These are phyloP conservation scores for Melanotaenia nigrans DNA, from an alignment of 2,797 vertebrate species.

Conservation along the genomic window DNA sequence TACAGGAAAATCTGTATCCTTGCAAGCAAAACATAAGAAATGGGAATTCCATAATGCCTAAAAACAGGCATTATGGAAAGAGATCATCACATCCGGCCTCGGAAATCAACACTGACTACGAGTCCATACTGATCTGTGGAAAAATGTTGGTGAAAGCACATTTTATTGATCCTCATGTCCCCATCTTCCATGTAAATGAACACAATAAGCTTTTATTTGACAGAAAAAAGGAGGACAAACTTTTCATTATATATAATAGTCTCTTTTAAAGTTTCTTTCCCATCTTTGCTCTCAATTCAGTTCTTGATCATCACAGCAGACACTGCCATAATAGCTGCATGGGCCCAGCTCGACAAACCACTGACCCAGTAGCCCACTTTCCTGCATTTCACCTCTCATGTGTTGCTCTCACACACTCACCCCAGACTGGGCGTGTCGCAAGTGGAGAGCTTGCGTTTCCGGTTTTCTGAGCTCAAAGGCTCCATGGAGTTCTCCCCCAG, in stretches of 20 bases:
- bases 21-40: background rate
- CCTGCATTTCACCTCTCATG: slow-evolving; percentile 12
- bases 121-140: background rate
- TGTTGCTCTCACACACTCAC: slow-evolving; percentile 75
- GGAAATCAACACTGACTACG: background rate
- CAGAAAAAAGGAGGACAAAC: background rate
- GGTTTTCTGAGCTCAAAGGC: slow-evolving; percentile 86
- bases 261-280: background rate
- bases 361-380: slow-evolving; percentile 72
- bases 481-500: slow-evolving; percentile 94
- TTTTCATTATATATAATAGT: background rate
- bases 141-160: background rate
- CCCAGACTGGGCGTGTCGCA: slow-evolving; percentile 89
- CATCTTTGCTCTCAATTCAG: background rate
- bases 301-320: slow-evolving; percentile 13
- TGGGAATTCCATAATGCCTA: background rate
- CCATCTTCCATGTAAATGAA: too few species aligned
- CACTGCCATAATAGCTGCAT: slow-evolving; percentile 13
- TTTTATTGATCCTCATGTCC: background rate
- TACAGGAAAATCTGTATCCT: background rate
- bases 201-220: background rate
- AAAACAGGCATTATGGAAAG: slow-evolving; percentile 3
- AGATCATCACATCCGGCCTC: background rate
- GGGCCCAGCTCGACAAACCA: slow-evolving; percentile 38
- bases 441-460: slow-evolving; percentile 92